These are phyloP conservation scores for Botia kubotai DNA, from an alignment of 2,797 vertebrate species.

Conservation along the genomic window DNA sequence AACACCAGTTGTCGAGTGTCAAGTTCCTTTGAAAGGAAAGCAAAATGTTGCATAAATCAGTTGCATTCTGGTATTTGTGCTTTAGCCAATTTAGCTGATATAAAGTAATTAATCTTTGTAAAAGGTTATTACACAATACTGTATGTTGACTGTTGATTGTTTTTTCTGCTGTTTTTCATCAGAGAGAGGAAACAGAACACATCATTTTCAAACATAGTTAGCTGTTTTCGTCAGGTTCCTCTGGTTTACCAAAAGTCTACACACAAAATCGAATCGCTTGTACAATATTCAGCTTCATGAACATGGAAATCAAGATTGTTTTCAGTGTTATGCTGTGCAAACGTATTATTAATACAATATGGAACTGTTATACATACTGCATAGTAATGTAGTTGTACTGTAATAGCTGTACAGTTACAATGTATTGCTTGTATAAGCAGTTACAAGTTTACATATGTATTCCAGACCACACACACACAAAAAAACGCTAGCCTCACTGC, in stretches of 20 bases:
- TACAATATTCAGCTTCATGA: not conserved
- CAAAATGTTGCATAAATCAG: constrained; percentile 11
- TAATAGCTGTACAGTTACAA: too few relatives aligned
- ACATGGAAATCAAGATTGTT: not conserved
- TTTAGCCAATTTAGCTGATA: constrained; percentile 11
- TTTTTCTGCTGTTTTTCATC: not conserved
- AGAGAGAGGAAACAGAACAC: not conserved
- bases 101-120: not conserved
- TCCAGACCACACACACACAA: not conserved
- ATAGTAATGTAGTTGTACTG: too few relatives aligned
- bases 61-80: not conserved
- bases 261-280: not conserved
- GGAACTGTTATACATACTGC: not conserved
- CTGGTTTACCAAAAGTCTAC: not conserved
- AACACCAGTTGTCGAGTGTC: too few relatives aligned
- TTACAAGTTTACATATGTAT: not conserved
- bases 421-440: too few relatives aligned
- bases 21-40: too few relatives aligned
- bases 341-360: not conserved
- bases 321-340: not conserved
- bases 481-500: not conserved
- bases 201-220: not conserved
- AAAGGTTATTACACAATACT: not conserved
- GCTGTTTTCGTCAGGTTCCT: not conserved
- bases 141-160: not conserved